Base-by-base conservation (phyloP, 2,113 vertebrate species). In the Centropus bengalensis region DNA sequence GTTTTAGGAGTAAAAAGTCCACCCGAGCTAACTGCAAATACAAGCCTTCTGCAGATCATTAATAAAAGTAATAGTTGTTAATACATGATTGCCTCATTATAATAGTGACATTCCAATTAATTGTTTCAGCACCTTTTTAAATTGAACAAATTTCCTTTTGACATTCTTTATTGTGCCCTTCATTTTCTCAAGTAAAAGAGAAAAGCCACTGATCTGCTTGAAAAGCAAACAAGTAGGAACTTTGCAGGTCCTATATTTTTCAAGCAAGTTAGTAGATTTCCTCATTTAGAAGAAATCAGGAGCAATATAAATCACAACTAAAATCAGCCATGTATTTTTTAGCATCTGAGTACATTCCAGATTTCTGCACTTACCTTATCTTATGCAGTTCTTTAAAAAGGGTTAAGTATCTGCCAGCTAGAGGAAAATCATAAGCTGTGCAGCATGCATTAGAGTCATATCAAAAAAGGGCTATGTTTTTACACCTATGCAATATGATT, bases 11-110 rank as follows among this genome's bases (percentile, higher is more conserved):
- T 66, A 93, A 88, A 89, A 94, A 15, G 36, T 92, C 93, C 87
- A 78, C 75, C 55, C 9, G 1, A 77, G 21, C 82, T 85, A 70
- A 67, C 86, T 96, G 77, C 74, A 97, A 96, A 89, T 88, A 94
- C 40, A 91, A 88, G 63, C 47, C 33, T 93, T 93, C 95, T 96
- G n/a, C 94, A 96, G 94, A 88, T 97, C 84, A 93, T 96, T 97
- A 97, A 96, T 86, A 91, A 95, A 95, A 86, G 77, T 79, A 93
- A 96, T 94, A 94, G 90, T 93, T 95, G 92, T 88, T 96, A 94
- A 96, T 96, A 96, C 93, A 91, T 94, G 92, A 98, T 96, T 96
- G 83, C 85, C 82, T 97, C 93, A 95, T 96, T 97, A 91, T 91
- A 92, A 56, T 32, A 81, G 63, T 97, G 88, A 94, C 90, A 96